Conservation (phyloP, 92 coral and sea anemone species). For the Montipora capitata region DNA sequence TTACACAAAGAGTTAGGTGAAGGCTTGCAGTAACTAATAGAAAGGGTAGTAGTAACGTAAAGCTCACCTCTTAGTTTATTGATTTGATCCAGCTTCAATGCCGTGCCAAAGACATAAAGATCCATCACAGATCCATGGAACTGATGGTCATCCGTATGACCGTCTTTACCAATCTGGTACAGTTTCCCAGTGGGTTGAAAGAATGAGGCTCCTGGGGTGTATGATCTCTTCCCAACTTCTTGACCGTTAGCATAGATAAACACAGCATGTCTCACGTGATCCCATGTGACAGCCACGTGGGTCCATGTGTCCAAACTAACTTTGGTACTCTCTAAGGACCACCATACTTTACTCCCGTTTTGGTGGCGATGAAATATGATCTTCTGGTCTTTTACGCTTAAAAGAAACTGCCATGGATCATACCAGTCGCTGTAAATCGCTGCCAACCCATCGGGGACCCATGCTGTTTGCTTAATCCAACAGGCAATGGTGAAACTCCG, state of each 20-base stretch:
- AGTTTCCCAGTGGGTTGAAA: neutral
- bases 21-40: no score
- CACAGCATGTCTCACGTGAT: neutral
- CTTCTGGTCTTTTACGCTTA: neutral
- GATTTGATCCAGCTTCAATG: conserved; percentile 20
- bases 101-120: conserved; percentile 37
- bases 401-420: conserved; percentile 8
- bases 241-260: conserved; percentile 15
- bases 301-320: neutral
- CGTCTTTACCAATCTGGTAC: conserved; percentile 25
- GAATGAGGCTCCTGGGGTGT: neutral
- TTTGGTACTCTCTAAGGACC: neutral
- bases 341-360: neutral
- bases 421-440: conserved; percentile 33
- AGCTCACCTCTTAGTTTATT: conserved; percentile 14
- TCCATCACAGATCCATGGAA: conserved; percentile 46
- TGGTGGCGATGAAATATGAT: neutral
- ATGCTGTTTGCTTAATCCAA: conserved; percentile 24
- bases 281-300: conserved; percentile 35
- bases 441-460: neutral
- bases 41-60: neutral
- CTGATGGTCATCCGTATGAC: neutral
- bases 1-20: no score
- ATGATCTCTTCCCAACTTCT: neutral
- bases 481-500: conserved; percentile 27